phyloP scores from a whole-genome alignment of 1,140 invertebrate species.

The Drosophila carrolli region DNA sequence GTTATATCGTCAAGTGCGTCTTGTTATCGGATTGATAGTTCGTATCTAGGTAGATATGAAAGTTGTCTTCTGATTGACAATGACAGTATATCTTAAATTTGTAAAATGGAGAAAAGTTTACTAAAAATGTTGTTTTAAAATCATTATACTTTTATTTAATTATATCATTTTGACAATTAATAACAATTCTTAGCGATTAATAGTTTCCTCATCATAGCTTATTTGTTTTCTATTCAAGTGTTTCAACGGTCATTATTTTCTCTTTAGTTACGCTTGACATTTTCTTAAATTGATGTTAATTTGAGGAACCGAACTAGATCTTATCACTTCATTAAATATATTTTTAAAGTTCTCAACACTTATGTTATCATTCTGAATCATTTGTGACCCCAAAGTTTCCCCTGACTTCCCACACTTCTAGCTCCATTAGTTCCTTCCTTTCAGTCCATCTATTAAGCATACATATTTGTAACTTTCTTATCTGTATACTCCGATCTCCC shows the following conservation, averaged over 20 bases:
- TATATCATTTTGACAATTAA: too few species aligned
- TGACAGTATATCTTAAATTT: not conserved
- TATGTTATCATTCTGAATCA: not conserved
- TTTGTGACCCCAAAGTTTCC: not conserved
- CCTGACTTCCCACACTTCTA: not conserved
- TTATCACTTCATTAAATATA: not conserved
- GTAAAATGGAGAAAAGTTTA: not conserved
- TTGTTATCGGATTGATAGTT: slow-evolving; percentile 36
- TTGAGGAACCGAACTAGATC: not conserved
- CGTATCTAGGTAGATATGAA: slow-evolving; percentile 5
- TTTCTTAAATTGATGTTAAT: not conserved
- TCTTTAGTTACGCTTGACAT: not conserved
- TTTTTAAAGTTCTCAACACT: not conserved
- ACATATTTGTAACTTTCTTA: slow-evolving; percentile 30
- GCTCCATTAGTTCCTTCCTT: slow-evolving; percentile 15
- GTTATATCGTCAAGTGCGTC: slow-evolving; percentile 18
- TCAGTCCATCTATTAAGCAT: slow-evolving; percentile 11
- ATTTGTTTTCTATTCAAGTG: too few species aligned
- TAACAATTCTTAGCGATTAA: too few species aligned
- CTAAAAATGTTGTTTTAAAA: slow-evolving; percentile 1
- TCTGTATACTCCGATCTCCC: slow-evolving; percentile 16
- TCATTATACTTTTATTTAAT: not conserved
- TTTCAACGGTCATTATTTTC: not conserved
- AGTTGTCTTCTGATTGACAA: slow-evolving; percentile 14
- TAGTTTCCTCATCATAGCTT: too few species aligned